These are phyloP conservation scores for Sminthurinus aureus DNA, from an alignment of 2,888 invertebrate genomes.

Conservation along the genomic window DNA sequence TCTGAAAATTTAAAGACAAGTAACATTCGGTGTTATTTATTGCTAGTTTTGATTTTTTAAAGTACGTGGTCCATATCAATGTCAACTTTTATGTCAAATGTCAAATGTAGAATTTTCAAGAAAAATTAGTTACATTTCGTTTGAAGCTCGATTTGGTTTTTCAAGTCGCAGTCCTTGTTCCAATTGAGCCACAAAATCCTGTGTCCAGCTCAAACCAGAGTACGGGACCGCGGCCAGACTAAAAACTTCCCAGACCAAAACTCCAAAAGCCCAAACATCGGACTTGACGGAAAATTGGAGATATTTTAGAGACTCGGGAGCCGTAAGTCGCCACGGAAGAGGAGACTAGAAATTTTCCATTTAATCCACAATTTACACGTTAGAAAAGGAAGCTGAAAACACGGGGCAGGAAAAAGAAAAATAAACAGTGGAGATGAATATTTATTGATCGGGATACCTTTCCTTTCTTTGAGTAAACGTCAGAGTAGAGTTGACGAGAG, in stretches of 20 bases:
- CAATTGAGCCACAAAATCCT: not conserved
- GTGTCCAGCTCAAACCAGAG: not conserved
- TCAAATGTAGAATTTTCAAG: too few relatives aligned
- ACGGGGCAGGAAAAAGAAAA: not conserved
- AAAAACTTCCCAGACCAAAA: not conserved
- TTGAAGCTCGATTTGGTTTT: not conserved
- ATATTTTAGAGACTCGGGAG: not conserved
- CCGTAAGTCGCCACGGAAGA: not conserved
- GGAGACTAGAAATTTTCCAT: not conserved
- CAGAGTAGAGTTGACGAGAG: not conserved
- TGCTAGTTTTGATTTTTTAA: too few relatives aligned
- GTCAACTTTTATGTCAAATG: too few relatives aligned
- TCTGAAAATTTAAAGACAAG: too few relatives aligned
- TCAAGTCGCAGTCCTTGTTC: not conserved
- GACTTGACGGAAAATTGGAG: not conserved
- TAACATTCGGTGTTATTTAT: too few relatives aligned
- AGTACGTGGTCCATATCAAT: too few relatives aligned
- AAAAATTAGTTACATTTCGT: constrained; percentile 7
- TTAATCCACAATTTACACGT: not conserved
- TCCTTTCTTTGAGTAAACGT: not conserved
- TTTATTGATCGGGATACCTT: too few relatives aligned
- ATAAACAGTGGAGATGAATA: too few relatives aligned
- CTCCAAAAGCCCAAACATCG: constrained; percentile 2
- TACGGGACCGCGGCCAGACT: not conserved
- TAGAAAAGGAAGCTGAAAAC: too few relatives aligned